Evolutionary conservation across 1,140 invertebrate species (phyloP).

Genomic region (Campoletis sonorensis): DNA sequence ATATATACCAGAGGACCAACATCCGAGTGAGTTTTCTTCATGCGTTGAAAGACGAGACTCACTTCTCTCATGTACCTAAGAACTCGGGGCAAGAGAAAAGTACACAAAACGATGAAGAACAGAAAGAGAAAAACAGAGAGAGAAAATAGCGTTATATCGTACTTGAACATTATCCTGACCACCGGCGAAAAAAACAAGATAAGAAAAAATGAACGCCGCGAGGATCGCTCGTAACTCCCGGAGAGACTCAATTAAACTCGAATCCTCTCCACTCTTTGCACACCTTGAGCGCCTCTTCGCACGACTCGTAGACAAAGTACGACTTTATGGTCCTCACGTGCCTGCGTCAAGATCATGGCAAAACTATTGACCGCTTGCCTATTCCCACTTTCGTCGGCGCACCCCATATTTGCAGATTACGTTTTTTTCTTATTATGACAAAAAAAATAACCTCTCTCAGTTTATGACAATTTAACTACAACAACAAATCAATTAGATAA

Average conservation of each 20-base stretch:
- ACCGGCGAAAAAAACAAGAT: not conserved
- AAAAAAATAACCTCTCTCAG: too few species aligned
- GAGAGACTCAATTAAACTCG: constrained; percentile 45
- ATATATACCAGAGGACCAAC: too few species aligned
- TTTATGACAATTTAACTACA: too few species aligned
- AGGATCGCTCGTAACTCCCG: constrained; percentile 41
- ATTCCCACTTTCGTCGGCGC: not conserved
- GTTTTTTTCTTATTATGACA: too few species aligned
- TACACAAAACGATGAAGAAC: not conserved
- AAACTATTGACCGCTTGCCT: not conserved
- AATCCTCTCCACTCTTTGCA: constrained; percentile 15
- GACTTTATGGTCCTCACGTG: constrained; percentile 42
- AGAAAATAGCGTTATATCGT: constrained; percentile 28
- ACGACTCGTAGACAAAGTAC: constrained; percentile 33
- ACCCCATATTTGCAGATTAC: too few species aligned
- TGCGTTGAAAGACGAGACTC: too few species aligned
- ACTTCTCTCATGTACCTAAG: too few species aligned
- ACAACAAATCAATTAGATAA: too few species aligned
- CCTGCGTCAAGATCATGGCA: not conserved
- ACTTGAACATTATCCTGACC: constrained; percentile 1
- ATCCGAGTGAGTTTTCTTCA: too few species aligned
- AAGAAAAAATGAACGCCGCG: constrained; percentile 26
- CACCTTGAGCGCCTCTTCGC: constrained; percentile 20
- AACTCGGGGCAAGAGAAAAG: not conserved
- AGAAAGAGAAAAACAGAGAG: not conserved